Evolutionary conservation across 2,113 vertebrate genomes (phyloP), one percentile per base, ranked within the genome.

Genomic region (Pelmatolapia mariae): DNA sequence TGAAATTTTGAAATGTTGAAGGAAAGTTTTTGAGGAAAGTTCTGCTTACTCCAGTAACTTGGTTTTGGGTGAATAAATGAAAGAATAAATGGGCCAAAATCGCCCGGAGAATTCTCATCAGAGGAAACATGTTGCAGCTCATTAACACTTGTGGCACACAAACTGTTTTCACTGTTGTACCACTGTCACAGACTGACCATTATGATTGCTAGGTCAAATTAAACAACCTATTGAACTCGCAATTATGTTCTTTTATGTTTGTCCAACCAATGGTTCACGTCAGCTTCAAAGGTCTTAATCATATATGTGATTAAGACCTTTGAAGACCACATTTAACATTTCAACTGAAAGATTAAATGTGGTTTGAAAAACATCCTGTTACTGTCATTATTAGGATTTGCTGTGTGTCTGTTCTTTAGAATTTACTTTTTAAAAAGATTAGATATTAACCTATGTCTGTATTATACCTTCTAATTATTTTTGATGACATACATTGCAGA

Each of bases 41-140:
- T 38, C 19, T 71, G 53, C 18, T 91, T 87, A 33, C 78, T 86
- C 82, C 53, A 83, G 54, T 91, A 93, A 92, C 88, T 82, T 89
- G 85, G 43, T 87, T 92, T 89, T 82, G 36, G 45, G 50, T 66
- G 52, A 85, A 63, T 2, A 6, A 73, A 38, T 80, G 11, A 81
- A 68, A 66, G n/a, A 89, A 88, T 73, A 91, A 91, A 59, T 88
- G 66, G 85, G 36, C 80, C 81, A 81, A 6, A 86, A 54, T 78
- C 73, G 43, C 71, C 57, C n/a, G 5, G 8, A 19, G 68, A 40
- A n/a, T 47, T 78, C 57, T 66, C 31, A 73, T 59, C 38, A 80
- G 52, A 29, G 83, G 19, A 33, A 80, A 78, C 73, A 76, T 7
- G 40, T 13, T 80, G 53, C 76, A 79, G 52, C 8, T 40, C 38